Conservation (phyloP, 2,888 invertebrate species). For the Galeruca laticollis region DNA sequence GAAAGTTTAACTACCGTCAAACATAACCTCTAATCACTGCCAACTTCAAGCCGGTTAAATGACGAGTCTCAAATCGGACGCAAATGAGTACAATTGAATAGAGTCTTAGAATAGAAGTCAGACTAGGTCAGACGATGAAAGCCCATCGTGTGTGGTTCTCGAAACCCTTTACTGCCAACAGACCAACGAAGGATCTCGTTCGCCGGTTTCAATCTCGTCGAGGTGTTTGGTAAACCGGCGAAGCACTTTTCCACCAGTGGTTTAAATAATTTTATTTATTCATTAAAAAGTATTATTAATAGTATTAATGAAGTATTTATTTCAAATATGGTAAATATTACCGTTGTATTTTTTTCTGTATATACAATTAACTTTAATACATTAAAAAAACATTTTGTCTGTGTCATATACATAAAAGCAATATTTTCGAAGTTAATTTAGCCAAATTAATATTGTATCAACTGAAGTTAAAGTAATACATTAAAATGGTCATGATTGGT, state of each 20-base stretch:
- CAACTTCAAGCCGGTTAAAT: slow-evolving; percentile 18
- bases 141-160: slow-evolving; percentile 41
- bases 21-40: slow-evolving; percentile 30
- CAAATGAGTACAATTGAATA: slow-evolving; percentile 42
- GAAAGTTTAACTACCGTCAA: slow-evolving; percentile 12
- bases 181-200: slow-evolving; percentile 48
- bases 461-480: too few species aligned
- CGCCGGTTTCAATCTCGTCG: slow-evolving; percentile 53
- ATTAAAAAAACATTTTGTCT: too few species aligned
- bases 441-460: too few species aligned
- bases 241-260: slow-evolving; percentile 21
- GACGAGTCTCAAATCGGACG: slow-evolving; percentile 26
- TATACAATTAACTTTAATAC: too few species aligned
- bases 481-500: too few species aligned
- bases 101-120: slow-evolving; percentile 19
- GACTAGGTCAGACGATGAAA: slow-evolving; percentile 36
- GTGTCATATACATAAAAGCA: too few species aligned
- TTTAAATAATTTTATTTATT: background rate
- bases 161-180: slow-evolving; percentile 39
- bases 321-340: too few species aligned
- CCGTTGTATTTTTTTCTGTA: too few species aligned
- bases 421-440: too few species aligned
- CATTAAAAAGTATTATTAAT: too few species aligned
- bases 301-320: too few species aligned
- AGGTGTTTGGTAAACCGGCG: slow-evolving; percentile 32